These are phyloP conservation scores for Stigmatopora nigra DNA, from an alignment of 2,113 vertebrate genomes.

Conservation along the genomic window DNA sequence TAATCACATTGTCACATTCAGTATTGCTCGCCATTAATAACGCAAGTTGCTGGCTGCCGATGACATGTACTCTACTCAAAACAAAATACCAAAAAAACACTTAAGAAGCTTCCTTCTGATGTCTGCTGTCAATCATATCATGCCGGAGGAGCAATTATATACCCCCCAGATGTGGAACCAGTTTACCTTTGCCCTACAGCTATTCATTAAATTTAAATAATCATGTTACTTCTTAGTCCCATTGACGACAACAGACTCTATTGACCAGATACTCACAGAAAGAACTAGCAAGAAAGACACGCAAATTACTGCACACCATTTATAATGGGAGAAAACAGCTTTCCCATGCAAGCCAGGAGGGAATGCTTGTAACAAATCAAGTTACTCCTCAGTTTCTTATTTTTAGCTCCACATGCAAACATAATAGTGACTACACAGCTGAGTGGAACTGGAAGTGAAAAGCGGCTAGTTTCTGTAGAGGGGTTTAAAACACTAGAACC, in stretches of 20 bases:
- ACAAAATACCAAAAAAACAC: not conserved
- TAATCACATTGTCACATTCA: conserved; percentile 1
- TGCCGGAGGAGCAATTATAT: not conserved
- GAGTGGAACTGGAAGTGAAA: not conserved
- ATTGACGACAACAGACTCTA: too few species aligned
- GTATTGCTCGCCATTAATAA: not conserved
- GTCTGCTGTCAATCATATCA: not conserved
- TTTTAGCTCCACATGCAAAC: not conserved
- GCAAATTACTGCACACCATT: too few species aligned
- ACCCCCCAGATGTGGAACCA: not conserved
- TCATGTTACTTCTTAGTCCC: too few species aligned
- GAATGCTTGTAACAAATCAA: not conserved
- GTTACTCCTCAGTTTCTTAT: not conserved
- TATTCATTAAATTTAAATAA: not conserved
- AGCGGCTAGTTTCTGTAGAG: conserved; percentile 32
- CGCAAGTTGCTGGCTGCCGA: not conserved
- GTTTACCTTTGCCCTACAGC: not conserved
- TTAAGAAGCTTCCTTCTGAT: not conserved
- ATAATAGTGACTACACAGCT: not conserved
- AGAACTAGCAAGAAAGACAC: too few species aligned
- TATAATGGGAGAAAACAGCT: not conserved
- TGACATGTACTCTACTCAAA: not conserved
- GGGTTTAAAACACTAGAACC: conserved; percentile 38
- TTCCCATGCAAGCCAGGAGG: not conserved
- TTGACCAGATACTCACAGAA: too few species aligned